These are phyloP conservation scores for Melipona beecheii DNA, from an alignment of 2,888 invertebrate species.

Conservation along the genomic window DNA sequence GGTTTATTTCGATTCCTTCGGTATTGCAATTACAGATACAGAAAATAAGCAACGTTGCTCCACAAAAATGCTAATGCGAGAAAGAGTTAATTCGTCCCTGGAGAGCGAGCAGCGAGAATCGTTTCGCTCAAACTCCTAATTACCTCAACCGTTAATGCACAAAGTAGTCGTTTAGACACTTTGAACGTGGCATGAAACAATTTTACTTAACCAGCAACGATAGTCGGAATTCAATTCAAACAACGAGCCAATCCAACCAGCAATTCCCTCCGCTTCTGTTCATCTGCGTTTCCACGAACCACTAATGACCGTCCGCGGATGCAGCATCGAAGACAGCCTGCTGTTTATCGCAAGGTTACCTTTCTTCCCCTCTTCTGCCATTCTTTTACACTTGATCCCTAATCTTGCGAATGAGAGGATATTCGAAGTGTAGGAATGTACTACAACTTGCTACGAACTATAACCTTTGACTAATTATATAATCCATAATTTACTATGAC, in stretches of 20 bases:
- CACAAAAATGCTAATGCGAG: background rate
- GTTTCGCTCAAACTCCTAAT: conserved; percentile 10
- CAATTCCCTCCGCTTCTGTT: conserved; percentile 48
- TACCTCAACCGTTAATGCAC: background rate
- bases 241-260: conserved; percentile 40
- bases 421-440: background rate
- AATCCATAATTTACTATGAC: background rate
- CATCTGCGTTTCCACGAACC: conserved; percentile 54
- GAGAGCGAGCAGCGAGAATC: background rate
- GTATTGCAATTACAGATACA: no score
- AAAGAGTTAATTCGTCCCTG: background rate
- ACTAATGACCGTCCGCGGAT: conserved; percentile 11
- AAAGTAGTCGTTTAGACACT: conserved; percentile 14
- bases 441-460: no score
- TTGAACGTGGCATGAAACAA: conserved; percentile 7
- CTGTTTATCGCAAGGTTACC: conserved; percentile 42
- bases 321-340: conserved; percentile 21
- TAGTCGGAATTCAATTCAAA: conserved; percentile 30
- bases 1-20: no score
- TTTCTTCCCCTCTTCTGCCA: conserved; percentile 12
- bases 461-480: background rate
- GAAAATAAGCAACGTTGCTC: no score
- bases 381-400: conserved; percentile 9
- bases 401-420: background rate
- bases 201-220: conserved; percentile 12